These are phyloP conservation scores for Arctocebus calabarensis DNA, from an alignment of 2,797 vertebrate genomes.

Conservation along the genomic window DNA sequence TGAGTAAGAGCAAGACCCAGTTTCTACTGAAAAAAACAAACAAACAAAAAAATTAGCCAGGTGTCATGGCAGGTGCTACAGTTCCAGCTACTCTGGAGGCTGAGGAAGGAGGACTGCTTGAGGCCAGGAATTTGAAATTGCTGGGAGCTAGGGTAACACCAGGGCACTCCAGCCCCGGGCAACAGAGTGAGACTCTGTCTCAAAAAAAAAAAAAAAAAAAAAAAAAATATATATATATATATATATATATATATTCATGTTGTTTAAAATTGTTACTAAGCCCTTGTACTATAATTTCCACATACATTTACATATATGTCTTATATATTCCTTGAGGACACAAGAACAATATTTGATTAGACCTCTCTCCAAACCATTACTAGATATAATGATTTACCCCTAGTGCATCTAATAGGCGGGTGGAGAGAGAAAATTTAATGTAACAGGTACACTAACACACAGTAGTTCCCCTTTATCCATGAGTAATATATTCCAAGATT, in stretches of 20 bases:
- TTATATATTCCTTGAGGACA: background rate
- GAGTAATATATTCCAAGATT: background rate
- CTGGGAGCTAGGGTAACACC: no score
- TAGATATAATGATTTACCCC: background rate
- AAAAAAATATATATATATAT: no score
- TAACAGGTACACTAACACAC: background rate
- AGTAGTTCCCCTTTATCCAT: background rate
- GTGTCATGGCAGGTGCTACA: no score
- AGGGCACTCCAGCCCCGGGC: no score
- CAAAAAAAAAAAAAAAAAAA: no score
- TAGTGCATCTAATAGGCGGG: background rate
- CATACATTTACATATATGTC: background rate
- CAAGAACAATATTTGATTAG: background rate
- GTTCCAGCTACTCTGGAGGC: no score
- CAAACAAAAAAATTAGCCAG: no score
- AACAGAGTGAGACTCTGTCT: no score
- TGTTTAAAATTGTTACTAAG: constrained; percentile 1
- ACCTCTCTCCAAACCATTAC: background rate
- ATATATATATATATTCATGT: background rate
- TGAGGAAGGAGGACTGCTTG: no score
- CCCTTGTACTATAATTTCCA: background rate
- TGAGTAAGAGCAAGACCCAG: no score
- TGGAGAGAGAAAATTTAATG: background rate
- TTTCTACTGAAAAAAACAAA: no score
- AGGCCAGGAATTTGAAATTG: no score